Evolutionary conservation across 2,888 invertebrate species (phyloP), one percentile per base, ranked within the genome.

Genomic region (Scaptomyza flava): DNA sequence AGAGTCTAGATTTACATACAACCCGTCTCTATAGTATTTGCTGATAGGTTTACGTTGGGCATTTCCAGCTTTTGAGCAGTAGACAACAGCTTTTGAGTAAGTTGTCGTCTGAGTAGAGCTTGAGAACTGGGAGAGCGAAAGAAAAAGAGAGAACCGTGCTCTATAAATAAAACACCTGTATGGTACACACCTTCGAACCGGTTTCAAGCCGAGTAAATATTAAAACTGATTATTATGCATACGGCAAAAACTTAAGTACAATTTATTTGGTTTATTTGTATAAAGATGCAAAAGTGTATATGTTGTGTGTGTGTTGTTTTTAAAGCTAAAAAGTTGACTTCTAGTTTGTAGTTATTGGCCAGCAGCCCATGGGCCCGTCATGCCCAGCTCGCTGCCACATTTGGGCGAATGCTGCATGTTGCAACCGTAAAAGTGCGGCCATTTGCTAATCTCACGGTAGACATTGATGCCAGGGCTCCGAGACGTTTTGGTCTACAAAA

Each of bases 401-500:
- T 71, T 76, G 23, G 84, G 85, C 34, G 84, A 76, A n/a, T 70
- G 73, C 3, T 79, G 50, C 75, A 82, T 84, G 53, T 90, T 82
- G 65, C 92, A 92, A 6, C 80, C 83, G 78, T 90, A 91, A 79
- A 91, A 93, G 80, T 93, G 93, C 1, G 93, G 92, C 93, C 93
- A 93, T 8, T 89, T 91, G 36, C 91, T 91, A 14, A 94, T 93
- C 72, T 92, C 91, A 30, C 90, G 89, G 60, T 92, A 93, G 1
- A 93, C 91, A 85, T 93, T 91, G 8, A 77, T 76, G 3, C 94
- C 94, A 1, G 94, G 94, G 86, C 94, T 94, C 31, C 82, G 79
- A 1, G 93, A 92, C 0, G 69, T 45, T 57, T 77, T 89, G 0
- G 93, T 93, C 91, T 92, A 59, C 3, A 41, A 72, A 27, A 7